phyloP scores from a whole-genome alignment of 2,797 vertebrate species.

The Anguilla megastoma region DNA sequence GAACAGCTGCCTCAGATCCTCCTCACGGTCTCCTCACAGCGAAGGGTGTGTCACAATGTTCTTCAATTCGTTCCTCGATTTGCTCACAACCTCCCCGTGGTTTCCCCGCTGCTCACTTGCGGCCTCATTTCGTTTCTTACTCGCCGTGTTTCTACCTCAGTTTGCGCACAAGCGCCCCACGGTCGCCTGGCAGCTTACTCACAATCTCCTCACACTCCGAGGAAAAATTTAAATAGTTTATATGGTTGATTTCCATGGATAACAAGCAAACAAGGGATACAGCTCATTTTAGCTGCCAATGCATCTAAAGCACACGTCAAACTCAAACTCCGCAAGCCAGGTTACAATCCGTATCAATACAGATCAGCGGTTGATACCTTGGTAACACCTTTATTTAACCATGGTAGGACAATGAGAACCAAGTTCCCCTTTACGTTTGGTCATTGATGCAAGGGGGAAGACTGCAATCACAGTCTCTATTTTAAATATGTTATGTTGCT shows the following conservation, averaged over 20 bases:
- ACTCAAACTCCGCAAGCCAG: too few species aligned
- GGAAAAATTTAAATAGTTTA: not conserved
- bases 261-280: not conserved
- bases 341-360: too few species aligned
- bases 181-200: not conserved
- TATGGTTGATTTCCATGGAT: not conserved
- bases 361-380: too few species aligned
- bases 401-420: too few species aligned
- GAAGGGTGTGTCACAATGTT: not conserved
- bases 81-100: not conserved
- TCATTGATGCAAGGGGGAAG: too few species aligned
- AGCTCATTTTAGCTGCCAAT: not conserved
- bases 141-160: not conserved
- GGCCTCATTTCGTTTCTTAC: not conserved
- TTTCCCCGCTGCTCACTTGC: not conserved
- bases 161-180: too few species aligned
- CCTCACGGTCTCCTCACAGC: not conserved
- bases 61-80: not conserved
- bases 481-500: too few species aligned
- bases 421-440: too few species aligned
- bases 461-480: too few species aligned
- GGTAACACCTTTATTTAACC: too few species aligned
- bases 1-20: not conserved
- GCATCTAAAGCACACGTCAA: not conserved
- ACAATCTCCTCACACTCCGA: not conserved